Evolutionary conservation across 2,888 invertebrate species (phyloP).

Genomic region (Microchrysa polita): DNA sequence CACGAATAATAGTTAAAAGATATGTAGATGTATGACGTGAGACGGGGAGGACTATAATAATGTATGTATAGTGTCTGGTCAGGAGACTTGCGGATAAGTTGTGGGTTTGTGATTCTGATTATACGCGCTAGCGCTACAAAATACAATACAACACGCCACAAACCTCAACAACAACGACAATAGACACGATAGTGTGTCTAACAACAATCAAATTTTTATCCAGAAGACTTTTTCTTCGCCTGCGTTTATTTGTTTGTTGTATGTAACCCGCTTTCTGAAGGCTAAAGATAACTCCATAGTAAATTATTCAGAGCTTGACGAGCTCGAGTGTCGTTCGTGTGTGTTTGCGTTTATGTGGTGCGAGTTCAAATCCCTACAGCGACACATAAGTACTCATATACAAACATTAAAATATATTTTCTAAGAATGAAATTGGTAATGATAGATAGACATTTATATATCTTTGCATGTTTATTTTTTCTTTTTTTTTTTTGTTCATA

Average conservation of each 20-base stretch:
- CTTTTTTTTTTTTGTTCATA: no score
- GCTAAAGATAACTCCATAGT: slow-evolving; percentile 21
- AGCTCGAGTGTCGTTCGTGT: slow-evolving; percentile 1
- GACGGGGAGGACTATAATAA: no score
- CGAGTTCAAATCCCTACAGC: slow-evolving; percentile 34
- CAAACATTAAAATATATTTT: slow-evolving; percentile 33
- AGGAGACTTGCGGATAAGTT: background rate
- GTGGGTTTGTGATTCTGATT: slow-evolving; percentile 22
- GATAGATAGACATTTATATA: slow-evolving; percentile 14
- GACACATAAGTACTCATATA: slow-evolving; percentile 19
- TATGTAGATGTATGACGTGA: no score
- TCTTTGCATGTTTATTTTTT: no score
- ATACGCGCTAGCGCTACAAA: background rate
- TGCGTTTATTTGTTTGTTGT: no score
- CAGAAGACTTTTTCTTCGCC: slow-evolving; percentile 21
- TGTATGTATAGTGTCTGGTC: slow-evolving; percentile 10
- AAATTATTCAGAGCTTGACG: slow-evolving; percentile 39
- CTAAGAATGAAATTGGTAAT: slow-evolving; percentile 42
- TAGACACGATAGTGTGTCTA: slow-evolving; percentile 18
- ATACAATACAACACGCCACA: slow-evolving; percentile 27
- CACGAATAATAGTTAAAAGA: no score
- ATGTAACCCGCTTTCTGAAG: background rate
- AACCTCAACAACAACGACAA: slow-evolving; percentile 20
- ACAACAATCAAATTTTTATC: slow-evolving; percentile 41
- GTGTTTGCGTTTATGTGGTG: no score